Evolutionary conservation across 2,113 vertebrate genomes (phyloP).

Genomic region (Nerophis ophidion): DNA sequence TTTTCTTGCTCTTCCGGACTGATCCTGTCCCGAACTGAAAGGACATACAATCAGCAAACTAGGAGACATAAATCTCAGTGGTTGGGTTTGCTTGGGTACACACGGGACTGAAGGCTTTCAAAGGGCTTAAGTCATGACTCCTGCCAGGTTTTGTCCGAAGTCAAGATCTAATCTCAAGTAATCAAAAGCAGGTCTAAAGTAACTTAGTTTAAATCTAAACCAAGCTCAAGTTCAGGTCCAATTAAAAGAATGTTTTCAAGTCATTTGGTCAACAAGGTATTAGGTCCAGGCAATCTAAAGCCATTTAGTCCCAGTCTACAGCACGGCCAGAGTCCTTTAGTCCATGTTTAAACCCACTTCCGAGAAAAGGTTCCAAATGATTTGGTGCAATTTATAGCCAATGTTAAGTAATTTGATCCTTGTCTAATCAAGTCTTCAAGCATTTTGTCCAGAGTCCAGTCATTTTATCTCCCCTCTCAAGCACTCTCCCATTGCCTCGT

Average conservation of each 20-base stretch:
- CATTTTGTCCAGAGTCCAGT: neutral
- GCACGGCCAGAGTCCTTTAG: neutral
- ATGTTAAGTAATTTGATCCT: neutral
- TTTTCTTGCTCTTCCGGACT: neutral
- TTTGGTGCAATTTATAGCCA: neutral
- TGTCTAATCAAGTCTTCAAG: neutral
- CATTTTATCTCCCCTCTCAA: no score
- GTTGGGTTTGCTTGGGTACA: neutral
- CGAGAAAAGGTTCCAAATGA: neutral
- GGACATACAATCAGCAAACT: neutral
- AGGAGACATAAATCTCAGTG: conserved; percentile 13
- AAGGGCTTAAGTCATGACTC: no score
- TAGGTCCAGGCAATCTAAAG: neutral
- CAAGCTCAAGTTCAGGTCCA: neutral
- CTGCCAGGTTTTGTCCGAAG: neutral
- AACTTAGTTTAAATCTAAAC: neutral
- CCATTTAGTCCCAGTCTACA: neutral
- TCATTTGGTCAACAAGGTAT: neutral
- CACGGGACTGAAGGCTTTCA: neutral
- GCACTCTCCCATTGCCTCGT: no score
- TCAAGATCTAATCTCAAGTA: neutral
- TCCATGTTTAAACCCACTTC: neutral
- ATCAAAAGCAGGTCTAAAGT: neutral
- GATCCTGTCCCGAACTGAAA: neutral
- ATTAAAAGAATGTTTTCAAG: neutral